Conservation (phyloP, 2,797 vertebrate genomes). For the Alfaro cultratus region DNA sequence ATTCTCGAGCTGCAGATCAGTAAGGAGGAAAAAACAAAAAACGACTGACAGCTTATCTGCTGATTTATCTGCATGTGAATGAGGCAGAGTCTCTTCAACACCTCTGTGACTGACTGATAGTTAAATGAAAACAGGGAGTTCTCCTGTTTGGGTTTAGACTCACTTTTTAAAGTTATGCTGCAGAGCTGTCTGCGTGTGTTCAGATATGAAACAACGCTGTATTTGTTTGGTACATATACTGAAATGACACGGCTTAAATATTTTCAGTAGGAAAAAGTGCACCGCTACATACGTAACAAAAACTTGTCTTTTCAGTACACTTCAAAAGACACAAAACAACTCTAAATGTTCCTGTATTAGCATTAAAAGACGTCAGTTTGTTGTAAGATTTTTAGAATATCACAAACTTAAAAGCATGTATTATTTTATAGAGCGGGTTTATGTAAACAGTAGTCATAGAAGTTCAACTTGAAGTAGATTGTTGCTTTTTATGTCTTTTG, state of each 20-base stretch:
- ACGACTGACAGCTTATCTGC: conserved; percentile 40
- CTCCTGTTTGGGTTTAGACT: neutral
- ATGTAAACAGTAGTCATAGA: neutral
- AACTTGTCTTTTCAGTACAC: neutral
- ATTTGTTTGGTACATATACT: neutral
- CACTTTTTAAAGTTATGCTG: neutral
- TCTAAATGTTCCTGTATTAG: neutral
- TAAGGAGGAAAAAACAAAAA: conserved; percentile 8
- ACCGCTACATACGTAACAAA: neutral
- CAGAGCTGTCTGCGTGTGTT: too few relatives aligned
- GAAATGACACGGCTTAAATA: neutral
- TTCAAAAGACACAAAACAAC: neutral
- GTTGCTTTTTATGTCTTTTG: neutral
- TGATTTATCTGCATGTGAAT: conserved; percentile 42
- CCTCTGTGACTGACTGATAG: conserved; percentile 21
- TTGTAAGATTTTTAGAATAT: neutral
- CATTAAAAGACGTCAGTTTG: neutral
- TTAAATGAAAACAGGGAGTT: neutral
- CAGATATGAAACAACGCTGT: too few relatives aligned
- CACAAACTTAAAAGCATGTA: neutral
- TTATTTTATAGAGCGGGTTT: neutral
- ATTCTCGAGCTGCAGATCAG: neutral
- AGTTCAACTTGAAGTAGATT: neutral
- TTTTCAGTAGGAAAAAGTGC: neutral
- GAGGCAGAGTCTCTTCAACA: conserved; percentile 25